A percentile compares a stretch with the other conserved stretches of the same genome.
Evolutionary conservation across 1,140 invertebrate genomes (phyloP).

Genomic region (Patella vulgata): DNA sequence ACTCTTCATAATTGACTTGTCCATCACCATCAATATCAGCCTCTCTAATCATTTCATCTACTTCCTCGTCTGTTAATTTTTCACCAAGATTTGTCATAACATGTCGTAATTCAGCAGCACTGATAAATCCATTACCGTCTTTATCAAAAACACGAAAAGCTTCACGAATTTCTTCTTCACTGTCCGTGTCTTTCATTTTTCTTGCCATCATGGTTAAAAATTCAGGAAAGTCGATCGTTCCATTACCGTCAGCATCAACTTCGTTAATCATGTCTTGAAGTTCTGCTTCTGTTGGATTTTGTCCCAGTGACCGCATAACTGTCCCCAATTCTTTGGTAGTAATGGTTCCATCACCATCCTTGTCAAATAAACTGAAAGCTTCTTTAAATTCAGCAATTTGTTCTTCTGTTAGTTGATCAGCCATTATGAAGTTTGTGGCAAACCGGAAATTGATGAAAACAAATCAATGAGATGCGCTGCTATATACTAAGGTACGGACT

Average conservation of each 20-base stretch:
- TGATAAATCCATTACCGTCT: constrained; percentile 87
- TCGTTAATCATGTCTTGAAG: constrained; percentile 90
- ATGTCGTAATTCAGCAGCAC: constrained; percentile 42
- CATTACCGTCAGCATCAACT: constrained; percentile 72
- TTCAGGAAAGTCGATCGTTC: constrained; percentile 73
- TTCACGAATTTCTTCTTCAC: constrained; percentile 98
- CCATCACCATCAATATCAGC: constrained; percentile 87
- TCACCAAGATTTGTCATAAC: constrained; percentile 95
- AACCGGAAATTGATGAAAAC: too few species aligned
- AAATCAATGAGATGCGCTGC: too few species aligned
- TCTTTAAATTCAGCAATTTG: constrained; percentile 37
- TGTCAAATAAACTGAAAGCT: constrained; percentile 40
- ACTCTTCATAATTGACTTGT: constrained; percentile 45
- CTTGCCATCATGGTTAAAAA: constrained; percentile 93
- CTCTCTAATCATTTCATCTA: constrained; percentile 92
- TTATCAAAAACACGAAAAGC: constrained; percentile 98
- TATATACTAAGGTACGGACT: too few species aligned
- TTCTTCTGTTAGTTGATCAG: constrained; percentile 39
- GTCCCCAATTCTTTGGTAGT: constrained; percentile 31
- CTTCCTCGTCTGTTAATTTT: constrained; percentile 86
- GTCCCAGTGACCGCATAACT: constrained; percentile 42
- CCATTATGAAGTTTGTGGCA: constrained; percentile 2
- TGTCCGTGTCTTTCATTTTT: constrained; percentile 99
- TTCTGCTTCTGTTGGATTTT: constrained; percentile 65
- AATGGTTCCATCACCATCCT: constrained; percentile 34